phyloP scores from a whole-genome alignment of 1,140 invertebrate genomes.

The Diabrotica undecimpunctata region DNA sequence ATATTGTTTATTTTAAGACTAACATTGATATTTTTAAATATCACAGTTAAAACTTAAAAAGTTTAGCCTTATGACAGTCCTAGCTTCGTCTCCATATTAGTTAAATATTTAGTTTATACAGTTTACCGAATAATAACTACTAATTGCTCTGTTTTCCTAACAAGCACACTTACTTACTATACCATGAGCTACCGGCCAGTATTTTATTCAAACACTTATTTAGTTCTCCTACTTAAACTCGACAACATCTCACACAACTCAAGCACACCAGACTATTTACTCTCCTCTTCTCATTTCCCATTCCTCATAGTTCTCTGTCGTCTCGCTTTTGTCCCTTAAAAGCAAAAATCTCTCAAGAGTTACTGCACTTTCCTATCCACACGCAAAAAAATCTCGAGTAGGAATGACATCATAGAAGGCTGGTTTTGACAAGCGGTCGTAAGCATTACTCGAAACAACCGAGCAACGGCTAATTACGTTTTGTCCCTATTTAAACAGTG shows the following conservation, averaged over 20 bases:
- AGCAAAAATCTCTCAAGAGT: constrained; percentile 2
- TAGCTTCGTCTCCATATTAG: no score
- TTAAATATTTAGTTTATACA: no score
- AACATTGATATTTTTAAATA: not conserved
- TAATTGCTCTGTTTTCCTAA: no score
- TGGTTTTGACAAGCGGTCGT: constrained; percentile 12
- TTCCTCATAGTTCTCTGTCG: not conserved
- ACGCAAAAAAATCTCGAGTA: not conserved
- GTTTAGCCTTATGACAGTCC: no score
- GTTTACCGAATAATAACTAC: no score
- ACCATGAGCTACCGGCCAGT: no score
- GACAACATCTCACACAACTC: not conserved
- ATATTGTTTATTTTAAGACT: no score
- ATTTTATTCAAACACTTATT: not conserved
- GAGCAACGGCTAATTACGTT: constrained; percentile 14
- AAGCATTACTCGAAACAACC: constrained; percentile 6
- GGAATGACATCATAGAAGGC: constrained; percentile 15
- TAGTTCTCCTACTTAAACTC: not conserved
- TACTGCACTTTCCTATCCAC: not conserved
- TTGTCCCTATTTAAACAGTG: constrained; percentile 21
- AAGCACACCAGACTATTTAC: not conserved
- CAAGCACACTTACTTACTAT: no score
- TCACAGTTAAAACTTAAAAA: not conserved
- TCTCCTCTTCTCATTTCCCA: not conserved
- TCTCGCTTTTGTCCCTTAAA: not conserved